Evolutionary conservation across 2,113 vertebrate genomes (phyloP).

Genomic region (Notechis scutatus): DNA sequence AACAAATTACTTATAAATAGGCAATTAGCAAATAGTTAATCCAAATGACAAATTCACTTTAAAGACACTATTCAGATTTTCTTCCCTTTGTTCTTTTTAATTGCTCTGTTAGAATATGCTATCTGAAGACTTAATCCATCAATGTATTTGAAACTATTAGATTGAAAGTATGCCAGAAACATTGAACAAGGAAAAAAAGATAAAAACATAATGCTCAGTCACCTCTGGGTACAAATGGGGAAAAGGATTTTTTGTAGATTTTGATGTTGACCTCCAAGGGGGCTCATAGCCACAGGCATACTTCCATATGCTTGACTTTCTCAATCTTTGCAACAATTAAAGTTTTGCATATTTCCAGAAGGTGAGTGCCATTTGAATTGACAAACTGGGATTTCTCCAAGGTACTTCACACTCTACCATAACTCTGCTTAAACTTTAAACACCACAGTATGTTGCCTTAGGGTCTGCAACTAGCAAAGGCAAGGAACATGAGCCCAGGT

Average conservation of each 20-base stretch:
- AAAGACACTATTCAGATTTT: not conserved
- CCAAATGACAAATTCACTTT: not conserved
- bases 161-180: not conserved
- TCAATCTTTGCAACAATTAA: slow-evolving; percentile 41
- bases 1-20: not conserved
- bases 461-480: slow-evolving; percentile 70
- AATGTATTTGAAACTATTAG: slow-evolving; percentile 1
- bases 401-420: slow-evolving; percentile 1
- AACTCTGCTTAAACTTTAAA: slow-evolving; percentile 64
- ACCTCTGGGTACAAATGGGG: not conserved
- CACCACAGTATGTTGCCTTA: slow-evolving; percentile 67
- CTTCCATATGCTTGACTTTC: slow-evolving; percentile 17
- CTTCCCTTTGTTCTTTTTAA: not conserved
- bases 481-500: slow-evolving; percentile 56
- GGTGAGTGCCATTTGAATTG: slow-evolving; percentile 64
- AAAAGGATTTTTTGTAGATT: not conserved
- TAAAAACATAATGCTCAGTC: not conserved
- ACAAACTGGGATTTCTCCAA: slow-evolving; percentile 66
- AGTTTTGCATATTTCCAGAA: slow-evolving; percentile 47
- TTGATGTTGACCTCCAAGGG: slow-evolving; percentile 22
- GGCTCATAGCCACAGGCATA: slow-evolving; percentile 16
- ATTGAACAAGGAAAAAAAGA: not conserved
- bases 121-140: slow-evolving; percentile 8
- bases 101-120: not conserved
- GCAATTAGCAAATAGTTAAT: not conserved